These are phyloP conservation scores for Actenoides lindsayi DNA, from an alignment of 2,113 vertebrate genomes.

Conservation along the genomic window DNA sequence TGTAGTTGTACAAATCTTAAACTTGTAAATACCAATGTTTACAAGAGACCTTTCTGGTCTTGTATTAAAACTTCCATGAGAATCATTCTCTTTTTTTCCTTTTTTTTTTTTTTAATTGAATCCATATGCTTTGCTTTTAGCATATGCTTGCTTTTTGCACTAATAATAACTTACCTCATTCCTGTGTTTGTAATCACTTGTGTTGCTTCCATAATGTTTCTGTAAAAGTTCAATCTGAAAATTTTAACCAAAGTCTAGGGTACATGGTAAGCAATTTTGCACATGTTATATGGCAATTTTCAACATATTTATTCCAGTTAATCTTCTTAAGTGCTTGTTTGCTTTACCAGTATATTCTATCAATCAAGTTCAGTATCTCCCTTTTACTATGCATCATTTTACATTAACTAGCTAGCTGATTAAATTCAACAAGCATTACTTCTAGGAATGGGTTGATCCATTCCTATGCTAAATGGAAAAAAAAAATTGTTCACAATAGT, in stretches of 20 bases:
- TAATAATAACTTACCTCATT: conserved; percentile 80
- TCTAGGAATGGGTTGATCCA: conserved; percentile 64
- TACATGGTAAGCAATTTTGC: conserved; percentile 81
- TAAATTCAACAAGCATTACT: conserved; percentile 66
- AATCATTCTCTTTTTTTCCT: conserved; percentile 48
- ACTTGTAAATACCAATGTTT: conserved; percentile 75
- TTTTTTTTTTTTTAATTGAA: conserved; percentile 24
- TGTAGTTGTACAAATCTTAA: conserved; percentile 73
- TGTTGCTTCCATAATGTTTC: conserved; percentile 72
- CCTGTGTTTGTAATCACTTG: conserved; percentile 76
- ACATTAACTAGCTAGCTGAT: conserved; percentile 65
- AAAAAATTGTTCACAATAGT: conserved; percentile 24
- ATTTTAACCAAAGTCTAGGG: conserved; percentile 77
- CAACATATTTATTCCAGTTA: conserved; percentile 63
- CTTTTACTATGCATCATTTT: conserved; percentile 63
- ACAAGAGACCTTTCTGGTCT: conserved; percentile 73
- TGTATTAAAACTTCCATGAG: conserved; percentile 63
- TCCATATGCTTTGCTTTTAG: conserved; percentile 76
- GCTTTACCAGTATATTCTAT: conserved; percentile 64
- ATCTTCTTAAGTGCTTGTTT: conserved; percentile 58
- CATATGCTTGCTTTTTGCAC: conserved; percentile 85
- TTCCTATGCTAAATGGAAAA: conserved; percentile 48
- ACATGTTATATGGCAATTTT: conserved; percentile 70
- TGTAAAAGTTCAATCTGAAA: conserved; percentile 68
- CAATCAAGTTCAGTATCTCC: conserved; percentile 50